Conservation (phyloP, 2,797 vertebrate genomes). For the Enteromius radiatus region DNA sequence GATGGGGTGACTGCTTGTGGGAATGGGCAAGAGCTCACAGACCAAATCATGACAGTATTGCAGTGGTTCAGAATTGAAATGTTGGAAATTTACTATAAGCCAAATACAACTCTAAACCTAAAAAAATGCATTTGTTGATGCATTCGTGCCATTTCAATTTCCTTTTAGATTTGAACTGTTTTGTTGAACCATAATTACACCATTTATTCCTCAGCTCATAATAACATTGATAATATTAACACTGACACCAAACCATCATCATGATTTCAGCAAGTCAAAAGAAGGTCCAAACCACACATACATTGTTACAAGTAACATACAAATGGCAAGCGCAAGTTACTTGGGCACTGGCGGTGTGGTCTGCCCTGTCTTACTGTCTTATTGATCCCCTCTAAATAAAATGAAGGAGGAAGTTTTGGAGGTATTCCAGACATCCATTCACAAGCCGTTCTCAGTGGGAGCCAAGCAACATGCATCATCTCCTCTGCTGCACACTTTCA, state of each 20-base stretch:
- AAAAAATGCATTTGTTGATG: too few species aligned
- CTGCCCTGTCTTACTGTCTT: conserved; percentile 34
- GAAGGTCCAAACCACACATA: background rate
- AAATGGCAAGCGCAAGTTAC: conserved; percentile 11
- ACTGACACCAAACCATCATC: background rate
- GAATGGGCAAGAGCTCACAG: too few species aligned
- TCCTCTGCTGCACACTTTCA: conserved; percentile 26
- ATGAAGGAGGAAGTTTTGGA: conserved; percentile 61
- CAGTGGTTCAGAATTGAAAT: too few species aligned
- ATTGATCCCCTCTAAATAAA: conserved; percentile 53
- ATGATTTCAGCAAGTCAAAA: background rate
- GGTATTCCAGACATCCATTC: conserved; percentile 60
- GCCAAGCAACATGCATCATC: conserved; percentile 30
- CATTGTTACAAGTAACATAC: background rate
- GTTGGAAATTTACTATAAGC: too few species aligned
- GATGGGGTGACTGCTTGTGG: too few species aligned
- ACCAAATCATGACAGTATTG: too few species aligned
- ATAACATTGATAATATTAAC: background rate
- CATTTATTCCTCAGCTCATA: background rate
- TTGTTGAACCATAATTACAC: too few species aligned
- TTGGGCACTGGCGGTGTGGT: conserved; percentile 35
- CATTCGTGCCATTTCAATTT: too few species aligned
- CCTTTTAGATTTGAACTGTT: too few species aligned
- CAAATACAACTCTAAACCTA: too few species aligned
- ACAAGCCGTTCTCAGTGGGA: conserved; percentile 46